phyloP scores from a whole-genome alignment of 2,888 invertebrate genomes.

The Phanerotoma sp. region DNA sequence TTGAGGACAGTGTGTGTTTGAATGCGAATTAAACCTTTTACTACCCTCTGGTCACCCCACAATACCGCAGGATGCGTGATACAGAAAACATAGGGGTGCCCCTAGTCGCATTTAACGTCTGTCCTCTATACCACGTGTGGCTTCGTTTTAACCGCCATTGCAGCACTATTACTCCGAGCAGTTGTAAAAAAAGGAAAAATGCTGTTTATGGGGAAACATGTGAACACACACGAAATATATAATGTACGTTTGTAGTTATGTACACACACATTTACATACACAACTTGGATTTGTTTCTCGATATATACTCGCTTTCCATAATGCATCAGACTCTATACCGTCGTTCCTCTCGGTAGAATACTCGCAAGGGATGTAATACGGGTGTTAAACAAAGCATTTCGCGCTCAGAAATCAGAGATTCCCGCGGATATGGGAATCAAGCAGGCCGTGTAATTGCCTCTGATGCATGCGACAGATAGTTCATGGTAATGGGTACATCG shows the following conservation, averaged over 20 bases:
- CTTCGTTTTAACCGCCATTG: conserved; percentile 3
- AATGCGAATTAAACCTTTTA: conserved; percentile 21
- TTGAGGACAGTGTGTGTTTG: too few relatives aligned
- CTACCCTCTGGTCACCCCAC: conserved; percentile 32
- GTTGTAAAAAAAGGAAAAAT: too few relatives aligned
- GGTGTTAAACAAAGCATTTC: conserved; percentile 8
- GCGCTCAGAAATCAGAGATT: not conserved
- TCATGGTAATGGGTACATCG: not conserved
- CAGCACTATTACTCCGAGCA: not conserved
- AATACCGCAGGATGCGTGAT: conserved; percentile 30
- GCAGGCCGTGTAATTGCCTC: conserved; percentile 10
- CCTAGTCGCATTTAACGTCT: conserved; percentile 33
- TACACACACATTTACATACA: not conserved
- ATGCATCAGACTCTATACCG: too few relatives aligned
- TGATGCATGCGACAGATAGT: conserved; percentile 18
- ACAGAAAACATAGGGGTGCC: conserved; percentile 43
- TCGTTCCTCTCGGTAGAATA: not conserved
- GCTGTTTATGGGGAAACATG: not conserved
- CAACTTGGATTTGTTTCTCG: too few relatives aligned
- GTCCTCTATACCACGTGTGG: conserved; percentile 20
- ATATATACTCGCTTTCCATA: too few relatives aligned
- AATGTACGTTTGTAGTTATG: not conserved
- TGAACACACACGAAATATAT: not conserved
- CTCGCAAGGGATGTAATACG: not conserved
- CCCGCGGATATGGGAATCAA: not conserved